A percentile compares a stretch with the other conserved stretches of the same genome.
Conservation (phyloP, 2,113 vertebrate genomes). For the Caracal caracal region DNA sequence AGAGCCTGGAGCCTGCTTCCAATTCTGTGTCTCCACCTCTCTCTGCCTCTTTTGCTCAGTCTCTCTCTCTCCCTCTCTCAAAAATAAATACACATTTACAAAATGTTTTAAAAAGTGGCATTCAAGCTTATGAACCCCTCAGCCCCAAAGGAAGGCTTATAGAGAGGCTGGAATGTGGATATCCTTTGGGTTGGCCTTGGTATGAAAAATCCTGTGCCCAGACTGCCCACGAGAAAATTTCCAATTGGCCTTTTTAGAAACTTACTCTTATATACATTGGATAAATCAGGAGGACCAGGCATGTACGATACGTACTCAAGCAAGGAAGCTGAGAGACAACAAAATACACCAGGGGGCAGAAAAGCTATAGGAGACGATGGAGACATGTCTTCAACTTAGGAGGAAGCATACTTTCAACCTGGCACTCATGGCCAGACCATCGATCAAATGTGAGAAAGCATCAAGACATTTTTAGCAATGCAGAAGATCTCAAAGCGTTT, state of each 20-base stretch:
- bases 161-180: background rate
- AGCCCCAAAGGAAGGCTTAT: background rate
- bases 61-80: no score
- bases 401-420: background rate
- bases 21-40: no score
- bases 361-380: background rate
- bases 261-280: background rate
- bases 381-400: background rate
- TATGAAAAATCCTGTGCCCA: background rate
- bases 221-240: background rate
- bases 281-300: background rate
- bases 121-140: background rate
- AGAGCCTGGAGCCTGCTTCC: no score
- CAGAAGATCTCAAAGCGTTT: background rate
- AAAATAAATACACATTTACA: no score
- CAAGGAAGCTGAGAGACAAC: background rate
- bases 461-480: background rate
- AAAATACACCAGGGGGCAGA: background rate
- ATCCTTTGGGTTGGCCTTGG: rapidly evolving
- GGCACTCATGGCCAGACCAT: background rate
- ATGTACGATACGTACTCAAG: background rate
- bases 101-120: background rate
- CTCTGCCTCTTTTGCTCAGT: no score
- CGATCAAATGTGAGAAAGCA: background rate
- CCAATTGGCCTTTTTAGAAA: background rate